A percentile compares a stretch with the other conserved stretches of the same genome.
Conservation (phyloP, 1,140 invertebrate species). For the Andricus grossulariae region DNA sequence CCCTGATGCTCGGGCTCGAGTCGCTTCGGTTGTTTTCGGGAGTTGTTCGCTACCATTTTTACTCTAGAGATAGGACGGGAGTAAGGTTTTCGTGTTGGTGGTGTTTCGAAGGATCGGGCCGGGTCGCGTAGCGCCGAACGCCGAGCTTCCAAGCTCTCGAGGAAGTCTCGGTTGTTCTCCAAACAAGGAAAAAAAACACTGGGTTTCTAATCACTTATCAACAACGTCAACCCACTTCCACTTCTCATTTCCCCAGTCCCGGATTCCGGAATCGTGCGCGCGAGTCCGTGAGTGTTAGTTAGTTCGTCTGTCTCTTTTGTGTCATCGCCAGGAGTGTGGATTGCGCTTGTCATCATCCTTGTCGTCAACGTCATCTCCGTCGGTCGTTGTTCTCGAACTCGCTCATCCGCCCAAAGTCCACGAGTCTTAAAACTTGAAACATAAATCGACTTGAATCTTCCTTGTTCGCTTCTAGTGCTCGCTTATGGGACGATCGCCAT, state of each 20-base stretch:
- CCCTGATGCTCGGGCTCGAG: slow-evolving; percentile 15
- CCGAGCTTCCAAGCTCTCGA: slow-evolving; percentile 5
- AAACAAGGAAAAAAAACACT: background rate
- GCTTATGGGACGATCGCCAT: slow-evolving; percentile 59
- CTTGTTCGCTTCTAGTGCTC: too few relatives aligned
- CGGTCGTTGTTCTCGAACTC: slow-evolving; percentile 34
- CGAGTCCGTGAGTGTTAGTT: background rate
- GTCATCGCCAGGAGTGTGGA: slow-evolving; percentile 31
- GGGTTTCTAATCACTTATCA: background rate
- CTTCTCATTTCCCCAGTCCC: background rate
- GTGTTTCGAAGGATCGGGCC: background rate
- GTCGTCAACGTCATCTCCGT: background rate
- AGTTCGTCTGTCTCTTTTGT: background rate
- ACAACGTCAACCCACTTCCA: too few relatives aligned
- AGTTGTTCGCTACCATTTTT: slow-evolving; percentile 15
- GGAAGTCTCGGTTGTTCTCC: background rate
- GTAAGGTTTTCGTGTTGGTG: slow-evolving; percentile 7
- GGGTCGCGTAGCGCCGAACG: slow-evolving; percentile 27
- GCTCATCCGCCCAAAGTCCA: slow-evolving; percentile 47
- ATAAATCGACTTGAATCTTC: too few relatives aligned
- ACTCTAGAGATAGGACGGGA: background rate
- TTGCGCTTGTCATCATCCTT: slow-evolving; percentile 35
- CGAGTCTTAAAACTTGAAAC: slow-evolving; percentile 14
- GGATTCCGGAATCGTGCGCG: background rate
- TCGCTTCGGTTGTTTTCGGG: background rate